Base-by-base conservation (phyloP, 1,140 invertebrate species). In the Glossosoma conforme region DNA sequence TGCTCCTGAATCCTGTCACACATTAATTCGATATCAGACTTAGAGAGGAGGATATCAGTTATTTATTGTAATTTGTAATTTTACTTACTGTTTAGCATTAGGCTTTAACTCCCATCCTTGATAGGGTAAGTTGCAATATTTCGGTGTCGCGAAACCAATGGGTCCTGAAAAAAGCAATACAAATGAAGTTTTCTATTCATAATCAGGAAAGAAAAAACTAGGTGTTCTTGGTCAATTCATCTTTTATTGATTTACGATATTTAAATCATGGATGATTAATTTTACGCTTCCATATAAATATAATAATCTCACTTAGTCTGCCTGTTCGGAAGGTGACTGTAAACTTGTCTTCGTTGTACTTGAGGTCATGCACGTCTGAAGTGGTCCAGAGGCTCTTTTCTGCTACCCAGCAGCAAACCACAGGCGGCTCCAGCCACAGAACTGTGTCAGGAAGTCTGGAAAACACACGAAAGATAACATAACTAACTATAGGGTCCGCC, bases 31-130 rank as follows among this genome's bases (percentile, higher is more conserved):
- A n/a, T n/a, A n/a, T n/a, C n/a, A n/a, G n/a, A n/a, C n/a, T n/a
- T n/a, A n/a, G n/a, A n/a, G n/a, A n/a, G n/a, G n/a, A n/a, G n/a
- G n/a, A n/a, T n/a, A n/a, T n/a, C n/a, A n/a, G n/a, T n/a, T n/a
- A n/a, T n/a, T n/a, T n/a, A n/a, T n/a, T n/a, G n/a, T n/a, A n/a
- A n/a, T n/a, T n/a, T n/a, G n/a, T n/a, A n/a, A n/a, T n/a, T 22
- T 21, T 6, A 44, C 33, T 30, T 20, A 58, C 56, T 40, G 21
- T 21, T 44, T 20, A 20, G 44, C 25, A 58, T 86, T 83, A 0
- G 89, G 88, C 56, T 80, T 83, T 2, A 91, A 57, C 62, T 92
- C 89, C 87, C 88, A 93, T 5, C 82, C 85, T 68, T 92, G 89
- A 64, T 85, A 91, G 0, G 89, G 89, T 52, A 92, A 72, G 67